Base-by-base conservation (phyloP, 2,797 vertebrate genomes). In the Pseudocheirus occidentalis region DNA sequence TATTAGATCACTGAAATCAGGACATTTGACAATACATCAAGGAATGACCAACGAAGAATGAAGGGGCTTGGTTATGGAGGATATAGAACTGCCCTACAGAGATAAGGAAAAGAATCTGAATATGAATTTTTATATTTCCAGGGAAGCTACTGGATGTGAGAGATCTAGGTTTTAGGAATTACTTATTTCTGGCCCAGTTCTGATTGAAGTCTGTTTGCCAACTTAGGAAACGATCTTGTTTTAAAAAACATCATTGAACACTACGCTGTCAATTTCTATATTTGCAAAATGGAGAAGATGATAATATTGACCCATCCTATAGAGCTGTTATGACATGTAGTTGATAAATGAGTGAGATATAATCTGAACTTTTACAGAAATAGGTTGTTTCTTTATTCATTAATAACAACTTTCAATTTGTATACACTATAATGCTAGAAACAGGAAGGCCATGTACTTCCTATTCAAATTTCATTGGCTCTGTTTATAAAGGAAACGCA, bases 361-460 rank as follows among this genome's bases (percentile, higher is more conserved):
- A 90, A 81, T 94, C 29, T 12, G 55, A 62, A 62, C 54, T 50
- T 29, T 94, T 21, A 90, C 29, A 92, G 50, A 92, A 94, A 91
- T 2, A 0, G 5, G 16, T 29, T 40, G 50, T 92, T 28, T 58
- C 91, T 73, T 52, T 29, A 52, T 2, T 13, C 52, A 11, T 28
- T 50, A 58, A 21, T 53, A 94, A 93, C 24, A 24, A 94, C n/a
- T 55, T 57, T 92, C 34, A 52, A 59, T 66, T n/a, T 46, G 62
- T 21, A 55, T 5, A 55, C 91, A 57, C 7, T 34, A 14, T 13
- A 93, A 55, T 2, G 9, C 11, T 66, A 66, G 91, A 81, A 93
- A 46, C 1, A 40, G n/a, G 14, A 40, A 90, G n/a, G 87, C 24
- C 5, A 31, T 5, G 6, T 3, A 7, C 55, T 31, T 91, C 55